Evolutionary conservation across 2,797 vertebrate species (phyloP).

Genomic region (Limosa lapponica): DNA sequence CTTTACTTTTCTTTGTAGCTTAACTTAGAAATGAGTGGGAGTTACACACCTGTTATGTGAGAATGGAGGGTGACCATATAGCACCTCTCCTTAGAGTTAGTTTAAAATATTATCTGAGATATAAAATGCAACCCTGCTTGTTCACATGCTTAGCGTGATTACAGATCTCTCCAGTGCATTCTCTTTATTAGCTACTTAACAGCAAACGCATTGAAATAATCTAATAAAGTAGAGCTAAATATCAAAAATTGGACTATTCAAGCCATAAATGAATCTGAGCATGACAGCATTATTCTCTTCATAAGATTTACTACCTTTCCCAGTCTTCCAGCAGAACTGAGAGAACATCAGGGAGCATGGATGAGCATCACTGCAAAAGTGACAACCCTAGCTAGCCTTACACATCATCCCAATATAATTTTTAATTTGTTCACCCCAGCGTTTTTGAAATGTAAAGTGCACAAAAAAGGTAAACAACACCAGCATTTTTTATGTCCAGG

Average conservation of each 20-base stretch:
- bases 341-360: neutral
- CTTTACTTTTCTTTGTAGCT: neutral
- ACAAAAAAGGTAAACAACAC: neutral
- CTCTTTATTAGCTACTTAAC: neutral
- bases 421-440: neutral
- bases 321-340: neutral
- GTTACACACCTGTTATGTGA: constrained; percentile 20
- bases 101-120: neutral
- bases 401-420: neutral
- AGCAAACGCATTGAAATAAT: neutral
- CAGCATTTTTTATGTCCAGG: neutral
- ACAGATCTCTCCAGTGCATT: neutral
- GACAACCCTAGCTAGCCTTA: neutral
- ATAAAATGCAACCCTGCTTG: neutral
- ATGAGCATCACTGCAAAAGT: neutral
- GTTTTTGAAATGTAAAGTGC: neutral
- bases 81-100: neutral
- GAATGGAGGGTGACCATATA: neutral
- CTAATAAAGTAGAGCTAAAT: neutral
- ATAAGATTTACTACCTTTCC: neutral
- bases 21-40: constrained; percentile 35
- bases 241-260: neutral
- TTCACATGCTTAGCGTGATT: neutral
- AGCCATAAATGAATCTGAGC: neutral
- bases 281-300: neutral